Base-by-base conservation (phyloP, 2,797 vertebrate species). In the Oreonectes daqikongensis region DNA sequence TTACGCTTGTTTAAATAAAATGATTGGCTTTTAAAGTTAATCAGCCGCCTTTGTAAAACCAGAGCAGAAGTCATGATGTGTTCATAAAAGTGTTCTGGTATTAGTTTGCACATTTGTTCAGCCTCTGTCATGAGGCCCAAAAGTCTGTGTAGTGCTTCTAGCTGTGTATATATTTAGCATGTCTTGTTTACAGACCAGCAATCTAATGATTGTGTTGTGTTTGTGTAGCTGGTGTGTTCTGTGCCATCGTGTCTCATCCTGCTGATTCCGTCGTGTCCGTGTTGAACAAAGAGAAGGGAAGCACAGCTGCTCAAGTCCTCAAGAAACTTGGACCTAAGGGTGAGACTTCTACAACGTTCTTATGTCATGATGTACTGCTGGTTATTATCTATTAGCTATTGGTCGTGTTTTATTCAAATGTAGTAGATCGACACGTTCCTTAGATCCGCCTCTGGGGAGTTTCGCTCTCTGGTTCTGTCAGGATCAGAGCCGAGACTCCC, bases 261-360 rank as follows among this genome's bases (percentile, higher is more conserved):
- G 97, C 97, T 84, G 98, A 99, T 88, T 98, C 98, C 0, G 97
- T 99, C 87, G 98, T 99, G 73, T 99, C 98, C 32, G 98, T 99
- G 80, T 90, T 99, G 91, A 99, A 99, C 90, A 99, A 99, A 90
- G 96, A 99, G 89, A 94, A 91, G 66, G 98, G 98, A 86, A 99
- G 98, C 91, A 96, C 94, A 22, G 97, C 98, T 18, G 18, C 72
- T 11, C 84, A 91, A 86, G 96, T 99, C 78, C 94, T 99, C 32
- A 89, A 94, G 91, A 96, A 59, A 83, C 96, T 99, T 26, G 97
- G 97, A 80, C 94, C 96, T 68, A 95, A 50, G 95, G 97, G 97
- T 98, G 82, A 50, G 90, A 11, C 3, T 42, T 42, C 40, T 42
- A 11, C 40, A 15, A 15, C 40, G 12, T 42, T 42, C 12, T 14